These are phyloP conservation scores for Adelges cooleyi DNA, from an alignment of 1,140 invertebrate genomes.

Conservation along the genomic window DNA sequence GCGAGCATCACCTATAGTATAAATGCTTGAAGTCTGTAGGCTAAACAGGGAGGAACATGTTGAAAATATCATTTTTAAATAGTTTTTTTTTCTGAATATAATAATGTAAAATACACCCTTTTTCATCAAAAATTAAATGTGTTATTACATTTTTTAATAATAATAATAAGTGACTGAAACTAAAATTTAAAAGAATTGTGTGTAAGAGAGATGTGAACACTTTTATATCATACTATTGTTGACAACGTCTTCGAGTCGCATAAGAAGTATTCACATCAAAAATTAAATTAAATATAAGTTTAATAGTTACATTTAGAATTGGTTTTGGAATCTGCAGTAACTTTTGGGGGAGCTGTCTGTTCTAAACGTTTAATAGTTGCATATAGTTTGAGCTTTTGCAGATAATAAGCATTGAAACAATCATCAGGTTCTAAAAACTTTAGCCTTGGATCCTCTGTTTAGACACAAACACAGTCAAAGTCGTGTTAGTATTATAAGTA, in stretches of 20 bases:
- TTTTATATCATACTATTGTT: too few relatives aligned
- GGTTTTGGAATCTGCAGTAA: constrained; percentile 4
- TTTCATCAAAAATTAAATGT: too few relatives aligned
- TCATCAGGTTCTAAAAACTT: constrained; percentile 16
- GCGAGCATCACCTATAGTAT: too few relatives aligned
- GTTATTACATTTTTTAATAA: background rate
- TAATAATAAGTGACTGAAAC: too few relatives aligned
- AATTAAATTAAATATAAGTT: background rate
- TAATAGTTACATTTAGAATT: constrained; percentile 20
- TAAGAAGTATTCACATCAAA: background rate
- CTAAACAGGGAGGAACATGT: too few relatives aligned
- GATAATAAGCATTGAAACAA: constrained; percentile 18
- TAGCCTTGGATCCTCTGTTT: constrained; percentile 16
- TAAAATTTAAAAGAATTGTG: too few relatives aligned
- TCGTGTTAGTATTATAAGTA: constrained; percentile 6
- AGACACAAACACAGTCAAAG: constrained; percentile 24
- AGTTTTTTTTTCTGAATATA: too few relatives aligned
- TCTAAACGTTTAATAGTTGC: constrained; percentile 16
- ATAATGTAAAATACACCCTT: too few relatives aligned
- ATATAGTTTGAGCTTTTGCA: constrained; percentile 19
- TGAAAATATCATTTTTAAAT: too few relatives aligned
- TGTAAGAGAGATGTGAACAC: too few relatives aligned
- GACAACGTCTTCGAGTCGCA: too few relatives aligned
- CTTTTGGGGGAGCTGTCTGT: constrained; percentile 18
- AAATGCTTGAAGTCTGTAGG: too few relatives aligned